These are phyloP conservation scores for Drosophila kikkawai DNA, from an alignment of 1,140 invertebrate genomes.

Conservation along the genomic window DNA sequence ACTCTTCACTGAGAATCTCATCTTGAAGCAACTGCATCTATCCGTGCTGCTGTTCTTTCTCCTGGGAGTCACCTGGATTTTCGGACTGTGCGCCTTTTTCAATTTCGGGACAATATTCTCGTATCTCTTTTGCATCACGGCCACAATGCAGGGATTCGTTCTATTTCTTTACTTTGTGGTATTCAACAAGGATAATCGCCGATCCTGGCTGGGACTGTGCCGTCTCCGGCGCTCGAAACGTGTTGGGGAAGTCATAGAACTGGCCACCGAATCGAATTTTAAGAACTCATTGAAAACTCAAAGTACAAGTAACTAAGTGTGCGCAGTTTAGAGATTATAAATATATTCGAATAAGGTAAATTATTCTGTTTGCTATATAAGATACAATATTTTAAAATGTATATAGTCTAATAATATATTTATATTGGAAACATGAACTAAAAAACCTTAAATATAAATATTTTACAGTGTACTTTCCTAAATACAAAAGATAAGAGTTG, in stretches of 20 bases:
- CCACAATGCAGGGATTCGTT: constrained; percentile 88
- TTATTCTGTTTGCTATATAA: neutral
- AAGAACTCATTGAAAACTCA: constrained; percentile 15
- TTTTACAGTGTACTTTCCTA: neutral
- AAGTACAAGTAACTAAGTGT: constrained; percentile 18
- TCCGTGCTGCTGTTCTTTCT: constrained; percentile 88
- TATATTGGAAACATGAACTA: neutral
- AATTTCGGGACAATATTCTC: constrained; percentile 86
- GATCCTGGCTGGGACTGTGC: constrained; percentile 85
- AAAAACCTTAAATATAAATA: neutral
- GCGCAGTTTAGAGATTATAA: neutral
- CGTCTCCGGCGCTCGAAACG: neutral
- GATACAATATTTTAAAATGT: neutral
- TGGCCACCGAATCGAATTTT: constrained; percentile 13
- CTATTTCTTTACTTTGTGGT: constrained; percentile 89
- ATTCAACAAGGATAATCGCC: constrained; percentile 87
- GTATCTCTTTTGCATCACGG: constrained; percentile 88
- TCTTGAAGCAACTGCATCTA: constrained; percentile 86
- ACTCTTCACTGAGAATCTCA: constrained; percentile 85
- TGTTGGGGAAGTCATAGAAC: constrained; percentile 5
- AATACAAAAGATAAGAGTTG: neutral
- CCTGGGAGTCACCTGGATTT: constrained; percentile 88
- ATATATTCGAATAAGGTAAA: constrained; percentile 6
- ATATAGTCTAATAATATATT: neutral
- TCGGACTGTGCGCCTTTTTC: constrained; percentile 87